phyloP scores from a whole-genome alignment of 2,113 vertebrate genomes.

The Mirza zaza region DNA sequence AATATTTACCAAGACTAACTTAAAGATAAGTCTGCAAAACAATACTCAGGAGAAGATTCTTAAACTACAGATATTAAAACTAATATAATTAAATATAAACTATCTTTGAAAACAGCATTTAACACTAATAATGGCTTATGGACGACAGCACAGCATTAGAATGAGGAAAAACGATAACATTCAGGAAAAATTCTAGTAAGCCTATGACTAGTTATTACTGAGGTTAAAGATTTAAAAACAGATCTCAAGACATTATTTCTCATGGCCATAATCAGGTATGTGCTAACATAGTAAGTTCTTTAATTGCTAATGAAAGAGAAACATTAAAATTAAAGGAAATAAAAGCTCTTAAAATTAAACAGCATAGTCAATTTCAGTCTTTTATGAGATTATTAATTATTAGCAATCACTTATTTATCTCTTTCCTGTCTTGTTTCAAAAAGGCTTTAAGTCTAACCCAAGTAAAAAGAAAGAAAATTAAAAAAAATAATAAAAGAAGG shows the following conservation, averaged over 20 bases:
- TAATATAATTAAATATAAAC: background rate
- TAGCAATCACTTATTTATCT: background rate
- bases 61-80: background rate
- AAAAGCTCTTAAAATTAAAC: constrained; percentile 1
- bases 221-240: background rate
- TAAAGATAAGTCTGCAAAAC: background rate
- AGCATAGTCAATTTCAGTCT: background rate
- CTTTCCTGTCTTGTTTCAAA: background rate
- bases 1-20: background rate
- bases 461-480: too few relatives aligned
- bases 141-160: background rate
- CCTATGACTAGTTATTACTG: background rate
- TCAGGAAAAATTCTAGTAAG: background rate
- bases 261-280: background rate
- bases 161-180: background rate
- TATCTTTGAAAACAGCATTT: background rate
- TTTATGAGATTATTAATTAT: background rate
- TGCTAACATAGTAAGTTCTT: background rate
- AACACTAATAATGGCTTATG: background rate
- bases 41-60: background rate
- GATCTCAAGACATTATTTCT: background rate
- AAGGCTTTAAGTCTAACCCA: background rate
- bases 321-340: background rate
- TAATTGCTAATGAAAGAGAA: background rate
- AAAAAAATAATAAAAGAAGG: too few relatives aligned